Percentiles rank a stretch among this genome's conserved stretches.
phyloP scores from a whole-genome alignment of 2,888 invertebrate species.

The Catocala sponsa region DNA sequence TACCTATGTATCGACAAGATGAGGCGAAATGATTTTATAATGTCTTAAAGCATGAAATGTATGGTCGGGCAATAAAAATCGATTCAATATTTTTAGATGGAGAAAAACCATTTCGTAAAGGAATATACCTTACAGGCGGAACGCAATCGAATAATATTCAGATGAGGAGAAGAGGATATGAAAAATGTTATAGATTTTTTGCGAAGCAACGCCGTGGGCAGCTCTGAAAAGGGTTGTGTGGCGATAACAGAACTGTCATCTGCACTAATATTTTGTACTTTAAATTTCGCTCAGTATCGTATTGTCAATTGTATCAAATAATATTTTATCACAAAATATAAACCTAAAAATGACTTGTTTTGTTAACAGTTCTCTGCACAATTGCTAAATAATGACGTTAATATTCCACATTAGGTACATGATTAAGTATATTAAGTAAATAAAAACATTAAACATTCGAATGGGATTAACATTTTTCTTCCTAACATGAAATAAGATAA shows the following conservation, averaged over 20 bases:
- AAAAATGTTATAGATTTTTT: conserved; percentile 62
- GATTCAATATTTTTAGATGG: conserved; percentile 55
- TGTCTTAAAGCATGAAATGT: conserved; percentile 40
- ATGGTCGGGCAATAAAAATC: conserved; percentile 44
- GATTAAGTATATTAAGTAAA: no score
- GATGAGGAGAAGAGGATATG: conserved; percentile 63
- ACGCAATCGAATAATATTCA: conserved; percentile 73
- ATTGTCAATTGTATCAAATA: neutral
- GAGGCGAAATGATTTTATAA: conserved; percentile 48
- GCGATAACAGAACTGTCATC: conserved; percentile 42
- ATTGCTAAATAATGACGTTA: neutral
- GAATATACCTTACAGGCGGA: conserved; percentile 56
- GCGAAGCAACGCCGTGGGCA: conserved; percentile 46
- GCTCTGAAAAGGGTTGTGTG: conserved; percentile 40
- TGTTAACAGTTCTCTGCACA: neutral
- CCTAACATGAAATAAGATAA: no score
- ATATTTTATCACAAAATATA: conserved; percentile 1
- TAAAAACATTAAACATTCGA: no score
- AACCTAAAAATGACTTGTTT: neutral
- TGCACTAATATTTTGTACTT: conserved; percentile 22
- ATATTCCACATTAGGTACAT: no score
- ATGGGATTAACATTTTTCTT: no score
- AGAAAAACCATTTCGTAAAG: conserved; percentile 63
- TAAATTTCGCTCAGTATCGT: conserved; percentile 10
- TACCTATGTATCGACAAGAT: conserved; percentile 28